Base-by-base conservation (phyloP, 2,797 vertebrate species). In the Coccyzus lansbergi region DNA sequence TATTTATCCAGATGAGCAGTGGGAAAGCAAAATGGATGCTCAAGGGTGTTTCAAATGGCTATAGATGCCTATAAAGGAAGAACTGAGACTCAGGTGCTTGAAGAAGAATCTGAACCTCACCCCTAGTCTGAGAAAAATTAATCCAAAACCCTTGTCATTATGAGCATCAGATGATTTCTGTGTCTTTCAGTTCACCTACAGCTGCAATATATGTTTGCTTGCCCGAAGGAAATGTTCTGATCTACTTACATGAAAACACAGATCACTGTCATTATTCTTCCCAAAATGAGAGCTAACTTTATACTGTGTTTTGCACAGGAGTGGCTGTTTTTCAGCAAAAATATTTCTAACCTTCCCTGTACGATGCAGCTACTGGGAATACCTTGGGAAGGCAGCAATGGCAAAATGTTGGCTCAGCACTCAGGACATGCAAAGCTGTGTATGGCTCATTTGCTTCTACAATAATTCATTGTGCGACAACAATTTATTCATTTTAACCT, bases 401-500 rank as follows among this genome's bases (percentile, higher is more conserved):
- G 33, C 28, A 85, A 86, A 80, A 53, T 76, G 71, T 55, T 90
- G 59, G 28, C 65, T 94, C 86, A 87, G 82, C 79, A 80, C 38
- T 71, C 40, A 46, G 52, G 38, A 58, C 42, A 68, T 83, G 49
- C 8, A 63, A 77, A 85, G 31, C n/a, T 80, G 29, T 24, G 18
- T 68, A 70, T 0, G 3, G 28, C 42, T 92, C 28, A 59, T 85
- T 93, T 83, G 28, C 13, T 83, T 89, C 78, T 65, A 70, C 51
- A 91, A 29, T 55, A 87, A 86, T 65, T 86, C 0, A 0, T 86
- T 81, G n/a, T 65, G n/a, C 49, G 89, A 33, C n/a, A 84, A 48
- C 19, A 69, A 74, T 78, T 89, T 69, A 83, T 78, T 94, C 2
- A 83, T 92, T 84, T 87, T 91, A 90, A 83, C 34, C 42, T 83